Evolutionary conservation across 92 coral and sea anemone genomes (phyloP).

Genomic region (Phenganax stokvisi): DNA sequence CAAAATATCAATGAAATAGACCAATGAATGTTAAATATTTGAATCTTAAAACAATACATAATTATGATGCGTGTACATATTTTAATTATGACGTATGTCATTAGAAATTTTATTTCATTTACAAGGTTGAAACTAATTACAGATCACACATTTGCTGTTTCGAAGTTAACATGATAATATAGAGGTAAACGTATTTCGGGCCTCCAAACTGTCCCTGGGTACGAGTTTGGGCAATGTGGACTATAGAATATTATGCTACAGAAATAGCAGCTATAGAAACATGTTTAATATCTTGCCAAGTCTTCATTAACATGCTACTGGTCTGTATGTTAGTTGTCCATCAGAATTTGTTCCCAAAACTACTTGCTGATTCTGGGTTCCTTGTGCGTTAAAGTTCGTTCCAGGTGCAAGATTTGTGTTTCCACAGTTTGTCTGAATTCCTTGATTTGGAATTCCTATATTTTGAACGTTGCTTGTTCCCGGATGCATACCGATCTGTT

Average conservation of each 20-base stretch:
- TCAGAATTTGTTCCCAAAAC: background rate
- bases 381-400: background rate
- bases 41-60: no score
- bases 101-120: background rate
- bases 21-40: no score
- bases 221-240: background rate
- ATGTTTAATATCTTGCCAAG: background rate
- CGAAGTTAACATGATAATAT: no score
- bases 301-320: background rate
- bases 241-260: background rate
- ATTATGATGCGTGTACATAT: background rate
- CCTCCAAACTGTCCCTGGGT: background rate
- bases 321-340: background rate
- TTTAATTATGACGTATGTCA: conserved; percentile 7
- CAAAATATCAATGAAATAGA: no score
- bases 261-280: no score
- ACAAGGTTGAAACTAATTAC: background rate
- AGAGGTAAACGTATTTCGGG: no score
- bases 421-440: no score
- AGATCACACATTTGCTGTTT: no score
- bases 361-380: background rate
- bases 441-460: no score
- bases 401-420: background rate
- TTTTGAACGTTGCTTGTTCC: background rate
- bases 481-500: background rate